These are phyloP conservation scores for Norana najaformis DNA, from an alignment of 2,888 invertebrate genomes.

Conservation along the genomic window DNA sequence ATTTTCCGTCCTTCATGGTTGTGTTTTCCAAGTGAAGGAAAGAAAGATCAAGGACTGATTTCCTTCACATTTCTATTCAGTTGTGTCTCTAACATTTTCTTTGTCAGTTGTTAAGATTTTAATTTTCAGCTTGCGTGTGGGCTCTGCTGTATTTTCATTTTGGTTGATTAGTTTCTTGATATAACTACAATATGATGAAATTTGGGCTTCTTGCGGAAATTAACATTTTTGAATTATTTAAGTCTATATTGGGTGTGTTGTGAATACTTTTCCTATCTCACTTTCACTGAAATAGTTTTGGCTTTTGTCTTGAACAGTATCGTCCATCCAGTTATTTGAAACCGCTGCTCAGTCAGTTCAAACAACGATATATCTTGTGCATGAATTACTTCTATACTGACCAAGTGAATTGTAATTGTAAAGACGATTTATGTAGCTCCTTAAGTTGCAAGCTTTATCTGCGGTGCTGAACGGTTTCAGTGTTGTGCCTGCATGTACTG, in stretches of 20 bases:
- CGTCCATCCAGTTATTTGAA: too few relatives aligned
- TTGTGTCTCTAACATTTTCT: background rate
- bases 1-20: background rate
- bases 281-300: background rate
- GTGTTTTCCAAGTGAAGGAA: background rate
- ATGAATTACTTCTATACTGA: background rate
- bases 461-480: background rate
- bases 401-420: background rate
- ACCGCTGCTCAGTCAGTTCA: too few relatives aligned
- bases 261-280: background rate
- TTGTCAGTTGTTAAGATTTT: background rate
- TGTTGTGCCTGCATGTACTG: background rate
- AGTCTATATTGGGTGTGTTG: background rate
- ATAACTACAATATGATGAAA: background rate
- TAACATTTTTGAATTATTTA: background rate
- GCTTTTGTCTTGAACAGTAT: too few relatives aligned
- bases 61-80: background rate
- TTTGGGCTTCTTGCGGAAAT: background rate
- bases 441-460: too few relatives aligned
- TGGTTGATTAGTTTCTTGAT: background rate
- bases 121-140: background rate
- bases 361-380: too few relatives aligned
- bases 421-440: too few relatives aligned
- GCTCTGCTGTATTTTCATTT: background rate
- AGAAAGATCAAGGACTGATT: constrained; percentile 13